These are phyloP conservation scores for Aporophyla lueneburgensis DNA, from an alignment of 2,888 invertebrate genomes.

Conservation along the genomic window DNA sequence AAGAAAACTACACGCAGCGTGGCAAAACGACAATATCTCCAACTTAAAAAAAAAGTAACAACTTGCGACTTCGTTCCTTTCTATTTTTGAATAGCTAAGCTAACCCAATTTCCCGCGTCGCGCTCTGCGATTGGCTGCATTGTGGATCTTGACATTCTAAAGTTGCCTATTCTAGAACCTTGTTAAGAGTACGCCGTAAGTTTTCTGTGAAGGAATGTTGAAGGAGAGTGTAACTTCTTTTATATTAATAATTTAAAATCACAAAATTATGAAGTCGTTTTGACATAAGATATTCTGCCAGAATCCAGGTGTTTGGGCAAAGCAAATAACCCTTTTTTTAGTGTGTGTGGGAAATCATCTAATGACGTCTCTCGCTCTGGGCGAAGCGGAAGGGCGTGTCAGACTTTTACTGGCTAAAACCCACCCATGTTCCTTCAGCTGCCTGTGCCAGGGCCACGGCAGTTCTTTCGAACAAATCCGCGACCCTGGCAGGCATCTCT, in stretches of 20 bases:
- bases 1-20: constrained; percentile 1
- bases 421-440: too few species aligned
- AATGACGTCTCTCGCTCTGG: too few species aligned
- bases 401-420: too few species aligned
- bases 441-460: too few species aligned
- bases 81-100: constrained; percentile 57
- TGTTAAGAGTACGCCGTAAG: background rate
- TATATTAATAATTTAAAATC: background rate
- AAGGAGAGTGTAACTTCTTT: background rate
- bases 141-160: constrained; percentile 19
- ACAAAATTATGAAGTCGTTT: background rate
- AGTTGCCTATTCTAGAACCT: constrained; percentile 20
- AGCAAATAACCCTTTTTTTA: too few species aligned
- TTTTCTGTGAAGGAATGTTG: background rate
- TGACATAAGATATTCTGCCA: background rate
- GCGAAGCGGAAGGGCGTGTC: too few species aligned
- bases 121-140: constrained; percentile 48
- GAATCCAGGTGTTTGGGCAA: too few species aligned
- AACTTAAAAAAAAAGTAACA: constrained; percentile 43
- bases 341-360: too few species aligned
- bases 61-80: constrained; percentile 44
- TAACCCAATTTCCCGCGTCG: constrained; percentile 52
- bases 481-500: too few species aligned
- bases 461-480: too few species aligned
- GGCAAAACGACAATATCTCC: constrained; percentile 34